Evolutionary conservation across 2,113 vertebrate genomes (phyloP).

Genomic region (Elaphurus davidianus): DNA sequence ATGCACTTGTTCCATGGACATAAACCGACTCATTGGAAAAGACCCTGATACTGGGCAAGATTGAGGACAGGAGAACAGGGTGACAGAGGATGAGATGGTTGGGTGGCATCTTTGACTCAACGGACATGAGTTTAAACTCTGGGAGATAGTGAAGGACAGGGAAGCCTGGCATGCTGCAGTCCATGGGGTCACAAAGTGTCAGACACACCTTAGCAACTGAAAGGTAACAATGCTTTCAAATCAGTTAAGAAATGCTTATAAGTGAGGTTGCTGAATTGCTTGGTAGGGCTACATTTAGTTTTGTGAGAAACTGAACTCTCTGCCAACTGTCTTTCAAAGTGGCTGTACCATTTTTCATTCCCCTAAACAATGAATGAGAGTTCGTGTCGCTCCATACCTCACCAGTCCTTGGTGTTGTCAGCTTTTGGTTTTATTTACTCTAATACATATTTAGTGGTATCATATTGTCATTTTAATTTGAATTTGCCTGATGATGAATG

Average conservation of each 20-base stretch:
- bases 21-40: background rate
- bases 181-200: background rate
- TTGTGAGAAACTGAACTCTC: background rate
- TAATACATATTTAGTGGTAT: background rate
- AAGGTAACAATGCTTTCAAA: background rate
- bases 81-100: background rate
- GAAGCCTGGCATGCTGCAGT: background rate
- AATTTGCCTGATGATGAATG: background rate
- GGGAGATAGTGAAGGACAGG: background rate
- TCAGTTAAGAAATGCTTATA: background rate
- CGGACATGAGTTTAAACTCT: background rate
- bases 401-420: background rate
- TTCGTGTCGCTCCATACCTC: background rate
- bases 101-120: background rate
- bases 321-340: background rate
- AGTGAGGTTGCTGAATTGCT: background rate
- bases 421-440: background rate
- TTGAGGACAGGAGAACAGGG: background rate
- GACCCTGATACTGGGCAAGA: background rate
- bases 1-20: background rate
- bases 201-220: background rate
- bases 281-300: background rate
- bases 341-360: background rate
- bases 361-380: background rate
- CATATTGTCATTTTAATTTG: background rate